A percentile compares a stretch with the other conserved stretches of the same genome.
These are phyloP conservation scores for Peromyscus melanophrys DNA, from an alignment of 2,797 vertebrate species.

Conservation along the genomic window DNA sequence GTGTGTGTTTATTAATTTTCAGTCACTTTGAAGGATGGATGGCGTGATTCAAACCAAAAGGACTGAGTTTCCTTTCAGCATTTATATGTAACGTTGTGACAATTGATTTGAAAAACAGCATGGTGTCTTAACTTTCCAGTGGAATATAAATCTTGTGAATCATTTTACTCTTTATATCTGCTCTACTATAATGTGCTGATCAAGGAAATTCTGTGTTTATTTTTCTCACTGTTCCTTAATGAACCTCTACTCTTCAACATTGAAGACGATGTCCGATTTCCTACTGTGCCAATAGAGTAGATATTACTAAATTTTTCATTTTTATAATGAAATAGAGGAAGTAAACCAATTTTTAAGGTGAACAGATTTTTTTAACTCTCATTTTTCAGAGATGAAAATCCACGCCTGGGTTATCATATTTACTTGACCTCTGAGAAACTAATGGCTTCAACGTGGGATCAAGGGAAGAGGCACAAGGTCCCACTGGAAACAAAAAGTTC, in stretches of 20 bases:
- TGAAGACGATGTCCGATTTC: not conserved
- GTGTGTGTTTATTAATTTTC: not conserved
- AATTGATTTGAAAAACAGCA: not conserved
- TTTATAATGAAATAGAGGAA: not conserved
- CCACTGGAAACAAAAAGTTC: not conserved
- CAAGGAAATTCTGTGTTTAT: not conserved
- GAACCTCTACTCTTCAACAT: rapidly evolving
- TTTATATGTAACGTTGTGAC: not conserved
- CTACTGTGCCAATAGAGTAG: too few relatives aligned
- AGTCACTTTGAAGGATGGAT: not conserved
- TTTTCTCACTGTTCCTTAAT: not conserved
- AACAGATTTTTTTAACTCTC: not conserved
- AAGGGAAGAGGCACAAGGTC: not conserved
- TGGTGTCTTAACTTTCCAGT: not conserved
- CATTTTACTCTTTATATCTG: not conserved
- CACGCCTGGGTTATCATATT: not conserved
- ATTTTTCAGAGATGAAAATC: not conserved
- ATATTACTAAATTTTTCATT: not conserved
- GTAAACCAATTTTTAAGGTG: not conserved
- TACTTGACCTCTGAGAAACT: not conserved
- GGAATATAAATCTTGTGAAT: not conserved
- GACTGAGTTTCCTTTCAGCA: not conserved
- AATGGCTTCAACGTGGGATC: not conserved
- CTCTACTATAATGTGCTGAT: not conserved
- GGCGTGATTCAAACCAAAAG: not conserved